A percentile compares a stretch with the other conserved stretches of the same genome.
Conservation (phyloP, 1,140 invertebrate species). For the Rhyzopertha dominica region DNA sequence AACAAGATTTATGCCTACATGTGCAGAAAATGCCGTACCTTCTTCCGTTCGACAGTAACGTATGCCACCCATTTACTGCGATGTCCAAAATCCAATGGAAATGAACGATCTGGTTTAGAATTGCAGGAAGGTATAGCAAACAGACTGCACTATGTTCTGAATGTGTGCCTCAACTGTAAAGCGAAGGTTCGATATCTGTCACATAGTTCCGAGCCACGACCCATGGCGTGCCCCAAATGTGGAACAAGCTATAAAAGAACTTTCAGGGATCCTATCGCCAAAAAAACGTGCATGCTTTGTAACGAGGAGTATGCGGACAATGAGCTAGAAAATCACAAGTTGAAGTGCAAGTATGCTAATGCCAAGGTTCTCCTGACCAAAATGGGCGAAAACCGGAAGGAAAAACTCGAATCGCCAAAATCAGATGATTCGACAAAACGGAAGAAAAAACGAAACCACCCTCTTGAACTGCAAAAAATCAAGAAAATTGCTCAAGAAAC, state of each 20-base stretch:
- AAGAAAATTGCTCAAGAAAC: conserved; percentile 2
- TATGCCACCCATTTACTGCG: conserved; percentile 26
- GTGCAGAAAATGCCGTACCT: conserved; percentile 35
- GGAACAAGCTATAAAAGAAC: conserved; percentile 21
- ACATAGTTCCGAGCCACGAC: no score
- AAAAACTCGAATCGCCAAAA: conserved; percentile 5
- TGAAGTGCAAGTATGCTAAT: conserved; percentile 24
- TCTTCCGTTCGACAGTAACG: conserved; percentile 33
- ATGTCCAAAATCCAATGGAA: conserved; percentile 13
- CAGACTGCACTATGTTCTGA: conserved; percentile 18
- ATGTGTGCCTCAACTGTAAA: no score
- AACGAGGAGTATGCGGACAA: conserved; percentile 20
- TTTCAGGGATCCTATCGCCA: conserved; percentile 3
- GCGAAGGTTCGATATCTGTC: no score
- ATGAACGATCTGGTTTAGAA: conserved; percentile 12
- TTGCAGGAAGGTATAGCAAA: conserved; percentile 20
- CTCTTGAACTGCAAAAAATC: neutral
- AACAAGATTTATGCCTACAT: conserved; percentile 33
- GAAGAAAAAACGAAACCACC: neutral
- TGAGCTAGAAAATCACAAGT: conserved; percentile 16
- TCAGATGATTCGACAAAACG: conserved; percentile 1
- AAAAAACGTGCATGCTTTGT: conserved; percentile 26
- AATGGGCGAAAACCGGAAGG: conserved; percentile 11
- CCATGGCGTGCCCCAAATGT: no score
- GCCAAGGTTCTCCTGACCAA: conserved; percentile 20